A percentile compares a stretch with the other conserved stretches of the same genome.
phyloP scores from a whole-genome alignment of 2,888 invertebrate species.

The Balanococcus diminutus region DNA sequence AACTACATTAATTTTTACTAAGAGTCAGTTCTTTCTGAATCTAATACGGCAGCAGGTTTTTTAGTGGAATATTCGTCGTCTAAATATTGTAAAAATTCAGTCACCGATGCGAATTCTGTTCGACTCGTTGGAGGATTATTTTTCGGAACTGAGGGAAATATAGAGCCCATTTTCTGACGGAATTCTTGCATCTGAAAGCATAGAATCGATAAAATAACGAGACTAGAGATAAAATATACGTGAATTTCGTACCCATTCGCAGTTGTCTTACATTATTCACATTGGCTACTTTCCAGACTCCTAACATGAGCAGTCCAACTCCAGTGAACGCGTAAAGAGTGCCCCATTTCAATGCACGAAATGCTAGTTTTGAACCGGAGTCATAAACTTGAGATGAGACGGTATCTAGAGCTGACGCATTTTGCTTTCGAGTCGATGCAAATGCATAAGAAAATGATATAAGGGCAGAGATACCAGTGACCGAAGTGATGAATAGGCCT shows the following conservation, averaged over 20 bases:
- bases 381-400: constrained; percentile 56
- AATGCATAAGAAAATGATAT: constrained; percentile 82
- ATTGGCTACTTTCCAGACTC: constrained; percentile 87
- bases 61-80: constrained; percentile 62
- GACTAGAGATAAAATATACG: constrained; percentile 23
- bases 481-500: constrained; percentile 68
- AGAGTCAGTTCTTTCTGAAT: not conserved
- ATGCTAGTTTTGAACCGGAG: constrained; percentile 74
- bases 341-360: constrained; percentile 86
- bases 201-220: not conserved
- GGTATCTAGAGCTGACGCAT: constrained; percentile 64
- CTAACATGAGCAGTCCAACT: constrained; percentile 79
- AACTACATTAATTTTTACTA: not conserved
- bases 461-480: constrained; percentile 79
- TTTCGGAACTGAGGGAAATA: constrained; percentile 77
- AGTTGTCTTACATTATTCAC: constrained; percentile 79
- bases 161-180: constrained; percentile 76
- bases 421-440: constrained; percentile 77
- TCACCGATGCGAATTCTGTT: constrained; percentile 84
- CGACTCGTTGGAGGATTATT: constrained; percentile 79
- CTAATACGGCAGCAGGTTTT: constrained; percentile 28
- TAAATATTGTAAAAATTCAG: constrained; percentile 82
- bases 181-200: constrained; percentile 78
- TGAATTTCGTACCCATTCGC: constrained; percentile 31
- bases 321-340: constrained; percentile 86